Conservation (phyloP, 2,113 vertebrate genomes). For the Equus quagga region DNA sequence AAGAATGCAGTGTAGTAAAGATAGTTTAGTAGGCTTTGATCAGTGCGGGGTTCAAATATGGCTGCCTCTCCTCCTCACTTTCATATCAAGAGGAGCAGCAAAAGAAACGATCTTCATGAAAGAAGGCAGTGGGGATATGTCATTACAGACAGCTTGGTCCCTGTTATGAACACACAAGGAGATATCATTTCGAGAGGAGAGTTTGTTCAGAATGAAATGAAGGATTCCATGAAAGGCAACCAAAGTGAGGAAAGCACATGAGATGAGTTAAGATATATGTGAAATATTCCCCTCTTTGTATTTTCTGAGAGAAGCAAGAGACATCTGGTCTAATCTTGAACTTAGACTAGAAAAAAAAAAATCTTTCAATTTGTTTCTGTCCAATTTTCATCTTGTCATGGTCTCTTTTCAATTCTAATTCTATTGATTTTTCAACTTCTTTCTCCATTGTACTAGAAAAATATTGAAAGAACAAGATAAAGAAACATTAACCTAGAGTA, state of each 20-base stretch:
- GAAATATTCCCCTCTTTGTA: background rate
- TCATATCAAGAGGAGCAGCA: background rate
- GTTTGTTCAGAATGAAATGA: background rate
- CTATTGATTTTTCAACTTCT: conserved; percentile 67
- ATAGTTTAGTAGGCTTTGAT: background rate
- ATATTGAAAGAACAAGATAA: conserved; percentile 62
- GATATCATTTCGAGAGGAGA: background rate
- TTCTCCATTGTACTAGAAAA: conserved; percentile 45
- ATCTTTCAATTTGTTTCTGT: conserved; percentile 52
- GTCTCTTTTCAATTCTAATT: conserved; percentile 65
- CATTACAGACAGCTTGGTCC: background rate
- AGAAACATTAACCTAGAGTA: conserved; percentile 56
- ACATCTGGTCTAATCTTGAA: conserved; percentile 27
- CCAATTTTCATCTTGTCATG: conserved; percentile 61
- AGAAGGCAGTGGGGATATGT: background rate
- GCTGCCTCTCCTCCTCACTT: background rate
- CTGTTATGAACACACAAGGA: background rate
- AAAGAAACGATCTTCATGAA: background rate
- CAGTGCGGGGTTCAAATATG: background rate
- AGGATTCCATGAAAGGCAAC: background rate
- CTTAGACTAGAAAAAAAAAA: conserved; percentile 1
- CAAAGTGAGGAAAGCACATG: background rate
- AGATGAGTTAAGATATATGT: background rate
- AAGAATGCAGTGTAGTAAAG: background rate
- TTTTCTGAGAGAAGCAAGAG: conserved; percentile 45